Conservation (phyloP, 2,888 invertebrate species). For the Myopa testacea region DNA sequence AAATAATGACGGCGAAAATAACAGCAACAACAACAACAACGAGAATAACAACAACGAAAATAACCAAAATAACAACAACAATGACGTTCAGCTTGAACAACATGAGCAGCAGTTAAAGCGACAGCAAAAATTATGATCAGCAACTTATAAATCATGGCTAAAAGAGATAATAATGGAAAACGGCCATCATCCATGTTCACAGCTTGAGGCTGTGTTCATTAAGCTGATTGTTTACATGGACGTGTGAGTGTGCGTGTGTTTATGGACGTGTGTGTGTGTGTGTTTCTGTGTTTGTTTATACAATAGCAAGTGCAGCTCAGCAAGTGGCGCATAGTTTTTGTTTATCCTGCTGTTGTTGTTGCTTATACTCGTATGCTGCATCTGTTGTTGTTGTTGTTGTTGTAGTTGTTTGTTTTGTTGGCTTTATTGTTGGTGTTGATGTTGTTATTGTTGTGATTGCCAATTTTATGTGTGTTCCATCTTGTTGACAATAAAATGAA, state of each 20-base stretch:
- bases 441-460: not conserved
- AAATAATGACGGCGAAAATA: no score
- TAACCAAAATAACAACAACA: constrained; percentile 20
- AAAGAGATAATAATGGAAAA: constrained; percentile 35
- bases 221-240: not conserved
- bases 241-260: constrained; percentile 7
- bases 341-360: no score
- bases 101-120: not conserved
- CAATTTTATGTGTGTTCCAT: not conserved
- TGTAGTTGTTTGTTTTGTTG: not conserved
- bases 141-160: constrained; percentile 35
- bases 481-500: constrained; percentile 32
- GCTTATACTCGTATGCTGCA: no score
- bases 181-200: constrained; percentile 3
- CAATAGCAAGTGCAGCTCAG: no score
- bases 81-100: no score
- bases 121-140: constrained; percentile 33
- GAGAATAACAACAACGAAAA: constrained; percentile 20
- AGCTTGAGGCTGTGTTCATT: constrained; percentile 16
- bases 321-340: no score
- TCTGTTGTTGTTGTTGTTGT: not conserved
- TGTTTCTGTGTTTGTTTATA: not conserved
- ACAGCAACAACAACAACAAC: constrained; percentile 15
- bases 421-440: constrained; percentile 6
- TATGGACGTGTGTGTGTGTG: not conserved